Conservation (phyloP, 2,888 invertebrate species). For the Lasioglossum marginatum region DNA sequence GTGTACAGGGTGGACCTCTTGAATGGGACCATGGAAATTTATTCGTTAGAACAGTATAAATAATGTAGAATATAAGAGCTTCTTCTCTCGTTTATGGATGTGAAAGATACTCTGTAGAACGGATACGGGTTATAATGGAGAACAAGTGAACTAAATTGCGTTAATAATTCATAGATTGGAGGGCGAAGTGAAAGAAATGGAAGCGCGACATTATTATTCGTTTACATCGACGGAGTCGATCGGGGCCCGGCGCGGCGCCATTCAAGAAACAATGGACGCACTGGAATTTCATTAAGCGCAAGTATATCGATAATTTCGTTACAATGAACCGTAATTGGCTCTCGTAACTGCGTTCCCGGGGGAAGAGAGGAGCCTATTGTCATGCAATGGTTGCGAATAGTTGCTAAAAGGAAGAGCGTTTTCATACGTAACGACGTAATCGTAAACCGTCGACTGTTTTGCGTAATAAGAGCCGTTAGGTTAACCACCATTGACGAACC, state of each 20-base stretch:
- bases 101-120: not conserved
- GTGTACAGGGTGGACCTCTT: not conserved
- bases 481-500: conserved; percentile 69
- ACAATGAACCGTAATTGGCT: conserved; percentile 45
- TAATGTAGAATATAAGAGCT: not conserved
- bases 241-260: not conserved
- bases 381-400: conserved; percentile 29
- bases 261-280: conserved; percentile 32
- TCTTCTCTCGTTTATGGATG: not conserved
- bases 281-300: conserved; percentile 45
- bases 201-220: conserved; percentile 1
- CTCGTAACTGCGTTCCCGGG: conserved; percentile 16
- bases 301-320: conserved; percentile 39
- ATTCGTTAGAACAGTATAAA: not conserved
- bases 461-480: conserved; percentile 71
- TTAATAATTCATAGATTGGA: not conserved
- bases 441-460: conserved; percentile 63
- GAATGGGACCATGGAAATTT: not conserved
- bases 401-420: conserved; percentile 38
- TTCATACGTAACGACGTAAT: conserved; percentile 49
- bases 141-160: not conserved
- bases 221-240: not conserved
- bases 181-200: conserved; percentile 6
- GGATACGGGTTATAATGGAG: not conserved
- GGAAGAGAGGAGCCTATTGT: not conserved